Percentiles rank a stretch among this genome's conserved stretches.
Evolutionary conservation across 2,797 vertebrate genomes (phyloP).

Genomic region (Spinibarbus caldwelli): DNA sequence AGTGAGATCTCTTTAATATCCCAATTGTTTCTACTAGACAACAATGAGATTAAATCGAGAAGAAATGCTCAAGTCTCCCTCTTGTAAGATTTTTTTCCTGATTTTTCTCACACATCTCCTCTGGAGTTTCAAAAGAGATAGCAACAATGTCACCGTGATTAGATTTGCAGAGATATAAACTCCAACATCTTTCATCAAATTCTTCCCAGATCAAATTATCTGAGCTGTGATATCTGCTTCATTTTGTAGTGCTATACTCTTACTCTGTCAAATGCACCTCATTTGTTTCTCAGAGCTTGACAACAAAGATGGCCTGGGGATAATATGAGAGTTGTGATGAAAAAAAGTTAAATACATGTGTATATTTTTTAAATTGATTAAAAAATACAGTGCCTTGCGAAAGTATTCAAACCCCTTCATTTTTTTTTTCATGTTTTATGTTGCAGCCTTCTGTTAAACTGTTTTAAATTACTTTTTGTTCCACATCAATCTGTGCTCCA

Average conservation of each 20-base stretch:
- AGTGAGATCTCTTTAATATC: not conserved
- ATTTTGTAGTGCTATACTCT: conserved; percentile 6
- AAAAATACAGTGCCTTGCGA: too few relatives aligned
- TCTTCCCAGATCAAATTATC: conserved; percentile 6
- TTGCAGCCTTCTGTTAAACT: too few relatives aligned
- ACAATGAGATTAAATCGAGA: not conserved
- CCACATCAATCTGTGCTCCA: too few relatives aligned
- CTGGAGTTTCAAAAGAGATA: conserved; percentile 9
- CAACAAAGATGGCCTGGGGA: not conserved
- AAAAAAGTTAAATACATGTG: not conserved
- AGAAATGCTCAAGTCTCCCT: not conserved
- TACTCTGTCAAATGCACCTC: not conserved
- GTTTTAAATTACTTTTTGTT: too few relatives aligned
- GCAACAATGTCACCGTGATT: not conserved
- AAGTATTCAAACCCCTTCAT: too few relatives aligned
- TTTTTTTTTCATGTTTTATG: too few relatives aligned
- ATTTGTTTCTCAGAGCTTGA: conserved; percentile 6
- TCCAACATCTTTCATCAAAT: conserved; percentile 14
- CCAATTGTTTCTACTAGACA: conserved; percentile 11
- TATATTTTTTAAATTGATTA: not conserved
- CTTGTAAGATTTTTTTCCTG: conserved; percentile 10
- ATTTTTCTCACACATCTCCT: conserved; percentile 10
- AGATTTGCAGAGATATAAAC: conserved; percentile 6
- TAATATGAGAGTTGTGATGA: not conserved
- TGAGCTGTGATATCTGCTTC: conserved; percentile 1